Evolutionary conservation across 2,797 vertebrate genomes (phyloP).

Genomic region (Poliocrania exsul): DNA sequence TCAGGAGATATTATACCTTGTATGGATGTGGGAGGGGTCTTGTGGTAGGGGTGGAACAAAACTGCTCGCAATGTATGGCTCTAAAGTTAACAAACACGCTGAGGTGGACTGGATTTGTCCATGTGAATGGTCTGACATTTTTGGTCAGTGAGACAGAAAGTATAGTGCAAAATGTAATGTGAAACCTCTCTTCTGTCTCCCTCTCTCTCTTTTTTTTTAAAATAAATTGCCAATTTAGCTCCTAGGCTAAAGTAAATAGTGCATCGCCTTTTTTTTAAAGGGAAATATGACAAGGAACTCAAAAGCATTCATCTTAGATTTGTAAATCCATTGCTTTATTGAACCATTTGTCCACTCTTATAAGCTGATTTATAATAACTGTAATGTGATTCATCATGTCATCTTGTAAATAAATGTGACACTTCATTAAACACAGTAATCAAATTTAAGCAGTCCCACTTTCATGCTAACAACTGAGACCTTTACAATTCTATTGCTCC

Average conservation of each 20-base stretch:
- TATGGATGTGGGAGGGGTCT: neutral
- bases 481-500: slow-evolving; percentile 58
- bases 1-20: neutral
- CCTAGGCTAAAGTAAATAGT: slow-evolving; percentile 48
- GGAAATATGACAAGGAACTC: slow-evolving; percentile 38
- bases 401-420: slow-evolving; percentile 79
- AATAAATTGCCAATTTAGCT: slow-evolving; percentile 60
- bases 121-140: slow-evolving; percentile 49
- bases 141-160: slow-evolving; percentile 47
- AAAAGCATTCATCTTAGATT: slow-evolving; percentile 47
- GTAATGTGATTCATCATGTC: slow-evolving; percentile 75
- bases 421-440: slow-evolving; percentile 83
- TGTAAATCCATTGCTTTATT: slow-evolving; percentile 61
- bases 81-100: slow-evolving; percentile 3
- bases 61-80: neutral
- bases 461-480: slow-evolving; percentile 72
- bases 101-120: slow-evolving; percentile 59
- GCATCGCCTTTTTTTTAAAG: slow-evolving; percentile 29
- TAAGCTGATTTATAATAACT: slow-evolving; percentile 72
- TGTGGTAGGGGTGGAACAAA: neutral
- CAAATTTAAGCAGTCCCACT: slow-evolving; percentile 76
- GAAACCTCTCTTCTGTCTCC: neutral
- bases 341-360: slow-evolving; percentile 74
- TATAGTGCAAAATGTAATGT: neutral
- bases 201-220: neutral